A percentile compares a stretch with the other conserved stretches of the same genome.
Evolutionary conservation across 2,797 vertebrate species (phyloP).

Genomic region (Crax fasciolata): DNA sequence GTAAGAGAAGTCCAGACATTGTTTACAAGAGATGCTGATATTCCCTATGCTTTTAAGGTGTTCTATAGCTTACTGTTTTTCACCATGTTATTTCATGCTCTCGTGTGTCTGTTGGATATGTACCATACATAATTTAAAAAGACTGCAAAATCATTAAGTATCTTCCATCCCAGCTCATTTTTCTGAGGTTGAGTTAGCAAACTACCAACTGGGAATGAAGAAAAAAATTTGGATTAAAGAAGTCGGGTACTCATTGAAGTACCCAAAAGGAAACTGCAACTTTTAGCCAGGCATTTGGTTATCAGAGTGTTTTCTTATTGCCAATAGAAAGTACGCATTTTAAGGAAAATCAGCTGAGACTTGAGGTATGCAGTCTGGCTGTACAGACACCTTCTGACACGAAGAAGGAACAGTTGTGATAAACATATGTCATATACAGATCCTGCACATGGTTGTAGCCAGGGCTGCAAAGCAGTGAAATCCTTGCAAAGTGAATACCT

Average conservation of each 20-base stretch:
- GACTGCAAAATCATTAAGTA: not conserved
- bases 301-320: not conserved
- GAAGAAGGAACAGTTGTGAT: not conserved
- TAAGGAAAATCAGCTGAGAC: not conserved
- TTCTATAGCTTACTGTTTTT: not conserved
- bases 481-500: not conserved
- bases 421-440: not conserved
- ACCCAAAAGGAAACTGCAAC: not conserved
- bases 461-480: not conserved
- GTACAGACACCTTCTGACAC: not conserved
- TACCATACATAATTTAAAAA: fast-evolving
- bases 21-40: fast-evolving
- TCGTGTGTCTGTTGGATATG: not conserved
- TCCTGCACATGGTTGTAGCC: not conserved
- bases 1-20: not conserved
- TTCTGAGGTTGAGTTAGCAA: not conserved
- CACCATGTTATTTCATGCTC: not conserved
- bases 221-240: not conserved
- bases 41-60: not conserved
- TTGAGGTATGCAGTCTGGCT: not conserved
- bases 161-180: not conserved
- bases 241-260: not conserved
- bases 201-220: not conserved
- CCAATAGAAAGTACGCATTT: not conserved
- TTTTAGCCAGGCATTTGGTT: not conserved